Evolutionary conservation across 2,113 vertebrate genomes (phyloP).

Genomic region (Candoia aspera): DNA sequence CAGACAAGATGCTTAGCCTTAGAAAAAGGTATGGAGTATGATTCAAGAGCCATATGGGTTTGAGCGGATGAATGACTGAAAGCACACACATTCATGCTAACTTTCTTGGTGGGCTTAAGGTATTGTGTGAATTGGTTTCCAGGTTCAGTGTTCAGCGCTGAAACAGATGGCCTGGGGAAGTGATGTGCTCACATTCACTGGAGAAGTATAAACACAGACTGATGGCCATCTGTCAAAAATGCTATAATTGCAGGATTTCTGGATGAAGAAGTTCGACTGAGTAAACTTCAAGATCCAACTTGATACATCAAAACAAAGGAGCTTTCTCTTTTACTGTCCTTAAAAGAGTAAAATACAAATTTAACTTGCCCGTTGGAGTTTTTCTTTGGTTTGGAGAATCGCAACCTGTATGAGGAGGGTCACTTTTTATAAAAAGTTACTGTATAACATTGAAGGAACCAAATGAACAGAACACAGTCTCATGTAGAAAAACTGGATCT

Average conservation of each 20-base stretch:
- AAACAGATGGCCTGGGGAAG: neutral
- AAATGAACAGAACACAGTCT: neutral
- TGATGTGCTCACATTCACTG: neutral
- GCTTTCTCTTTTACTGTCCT: neutral
- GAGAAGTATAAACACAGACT: neutral
- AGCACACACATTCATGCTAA: neutral
- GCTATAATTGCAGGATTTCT: neutral
- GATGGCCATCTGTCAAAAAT: neutral
- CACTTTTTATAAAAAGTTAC: neutral
- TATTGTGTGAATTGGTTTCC: neutral
- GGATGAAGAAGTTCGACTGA: neutral
- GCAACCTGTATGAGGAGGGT: neutral
- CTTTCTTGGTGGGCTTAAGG: neutral
- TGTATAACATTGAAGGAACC: neutral
- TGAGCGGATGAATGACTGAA: neutral
- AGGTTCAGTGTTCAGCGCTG: neutral
- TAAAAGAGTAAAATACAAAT: neutral
- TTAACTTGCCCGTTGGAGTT: neutral
- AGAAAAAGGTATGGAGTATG: neutral
- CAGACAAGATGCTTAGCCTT: neutral
- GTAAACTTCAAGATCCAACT: neutral
- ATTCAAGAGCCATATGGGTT: neutral
- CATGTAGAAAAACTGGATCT: neutral
- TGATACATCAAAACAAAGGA: neutral
- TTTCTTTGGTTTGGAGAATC: neutral